Evolutionary conservation across 2,888 invertebrate genomes (phyloP).

Genomic region (Metopia argyrocephala): DNA sequence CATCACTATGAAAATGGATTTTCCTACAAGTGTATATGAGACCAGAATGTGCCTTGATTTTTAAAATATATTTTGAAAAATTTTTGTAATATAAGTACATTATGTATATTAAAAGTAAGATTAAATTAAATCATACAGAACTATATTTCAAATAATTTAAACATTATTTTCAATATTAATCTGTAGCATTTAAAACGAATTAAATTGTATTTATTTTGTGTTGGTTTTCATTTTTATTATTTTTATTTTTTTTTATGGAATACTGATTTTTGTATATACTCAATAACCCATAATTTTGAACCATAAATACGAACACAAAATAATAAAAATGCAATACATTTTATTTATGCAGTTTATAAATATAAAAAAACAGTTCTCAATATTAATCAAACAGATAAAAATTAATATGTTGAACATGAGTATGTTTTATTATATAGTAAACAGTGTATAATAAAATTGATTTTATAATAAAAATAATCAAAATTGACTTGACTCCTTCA

Average conservation of each 20-base stretch:
- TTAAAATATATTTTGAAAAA: too few species aligned
- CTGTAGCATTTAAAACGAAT: not conserved
- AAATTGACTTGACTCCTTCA: too few species aligned
- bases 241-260: not conserved
- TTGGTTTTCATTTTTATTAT: not conserved
- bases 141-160: not conserved
- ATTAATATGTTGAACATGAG: too few species aligned
- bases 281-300: constrained; percentile 13
- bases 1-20: too few species aligned
- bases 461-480: too few species aligned
- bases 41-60: too few species aligned
- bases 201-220: not conserved
- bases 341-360: not conserved
- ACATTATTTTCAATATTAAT: not conserved
- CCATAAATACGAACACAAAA: not conserved
- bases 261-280: not conserved
- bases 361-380: not conserved
- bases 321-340: not conserved
- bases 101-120: too few species aligned
- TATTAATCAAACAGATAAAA: not conserved
- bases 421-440: too few species aligned
- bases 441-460: too few species aligned
- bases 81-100: too few species aligned
- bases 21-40: too few species aligned
- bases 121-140: not conserved